Percentiles rank a stretch among this genome's conserved stretches.
phyloP scores from a whole-genome alignment of 2,888 invertebrate genomes.

The Aporophyla nigra region DNA sequence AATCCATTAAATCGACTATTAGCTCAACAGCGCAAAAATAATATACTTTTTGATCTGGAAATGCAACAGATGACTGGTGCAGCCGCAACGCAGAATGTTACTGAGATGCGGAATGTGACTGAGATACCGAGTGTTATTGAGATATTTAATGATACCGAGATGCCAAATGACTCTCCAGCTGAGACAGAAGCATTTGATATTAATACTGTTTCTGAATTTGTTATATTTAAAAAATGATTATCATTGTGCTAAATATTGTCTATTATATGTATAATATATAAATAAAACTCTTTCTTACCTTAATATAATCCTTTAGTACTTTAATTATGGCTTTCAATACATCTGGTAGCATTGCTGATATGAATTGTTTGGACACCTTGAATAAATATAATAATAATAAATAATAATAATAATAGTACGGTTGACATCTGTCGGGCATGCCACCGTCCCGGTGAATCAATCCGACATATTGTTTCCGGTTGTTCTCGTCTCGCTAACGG shows the following conservation, averaged over 20 bases:
- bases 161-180: conserved; percentile 11
- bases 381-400: too few relatives aligned
- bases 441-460: too few relatives aligned
- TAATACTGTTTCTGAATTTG: conserved; percentile 6
- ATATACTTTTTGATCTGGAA: conserved; percentile 44
- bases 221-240: conserved; percentile 4
- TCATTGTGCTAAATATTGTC: conserved; percentile 18
- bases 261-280: conserved; percentile 27
- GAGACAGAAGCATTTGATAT: conserved; percentile 1
- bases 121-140: conserved; percentile 30
- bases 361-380: conserved; percentile 3
- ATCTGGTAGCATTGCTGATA: conserved; percentile 22
- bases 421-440: too few relatives aligned
- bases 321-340: conserved; percentile 40
- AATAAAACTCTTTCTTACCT: conserved; percentile 27
- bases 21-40: conserved; percentile 51
- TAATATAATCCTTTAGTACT: conserved; percentile 44
- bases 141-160: conserved; percentile 15
- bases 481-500: too few relatives aligned
- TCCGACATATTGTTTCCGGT: too few relatives aligned
- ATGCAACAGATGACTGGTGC: conserved; percentile 38
- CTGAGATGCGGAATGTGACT: conserved; percentile 34
- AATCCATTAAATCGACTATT: conserved; percentile 41
- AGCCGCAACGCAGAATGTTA: conserved; percentile 38
- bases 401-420: too few relatives aligned